These are phyloP conservation scores for Pyrocephalus nanus DNA, from an alignment of 2,797 vertebrate species.

Conservation along the genomic window DNA sequence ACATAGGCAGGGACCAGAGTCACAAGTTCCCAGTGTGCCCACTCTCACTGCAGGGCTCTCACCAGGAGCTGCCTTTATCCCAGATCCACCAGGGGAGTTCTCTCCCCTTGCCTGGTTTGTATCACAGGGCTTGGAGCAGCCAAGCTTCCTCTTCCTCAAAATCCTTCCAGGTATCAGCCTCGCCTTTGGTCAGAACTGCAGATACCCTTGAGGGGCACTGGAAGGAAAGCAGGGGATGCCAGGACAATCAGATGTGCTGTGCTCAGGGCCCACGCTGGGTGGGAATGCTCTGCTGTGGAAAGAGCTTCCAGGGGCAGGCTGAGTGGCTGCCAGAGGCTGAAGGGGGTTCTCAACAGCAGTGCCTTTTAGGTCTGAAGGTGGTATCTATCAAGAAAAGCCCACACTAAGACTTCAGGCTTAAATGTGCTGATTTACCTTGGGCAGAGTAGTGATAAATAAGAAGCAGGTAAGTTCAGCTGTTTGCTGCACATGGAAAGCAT, in stretches of 20 bases:
- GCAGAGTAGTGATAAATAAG: neutral
- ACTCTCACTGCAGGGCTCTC: neutral
- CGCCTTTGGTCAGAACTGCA: neutral
- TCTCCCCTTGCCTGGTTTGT: neutral
- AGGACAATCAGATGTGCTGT: neutral
- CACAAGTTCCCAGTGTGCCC: neutral
- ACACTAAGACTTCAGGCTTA: neutral
- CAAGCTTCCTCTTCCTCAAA: neutral
- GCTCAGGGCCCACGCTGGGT: fast-evolving
- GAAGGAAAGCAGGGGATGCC: fast-evolving
- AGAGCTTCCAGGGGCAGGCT: neutral
- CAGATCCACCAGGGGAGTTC: too few species aligned
- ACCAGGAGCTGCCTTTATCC: neutral
- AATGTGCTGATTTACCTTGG: neutral
- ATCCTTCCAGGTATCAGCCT: neutral
- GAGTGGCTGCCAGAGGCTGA: neutral
- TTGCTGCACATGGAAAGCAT: neutral
- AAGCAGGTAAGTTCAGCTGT: neutral
- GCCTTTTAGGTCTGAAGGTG: neutral
- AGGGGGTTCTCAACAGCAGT: neutral
- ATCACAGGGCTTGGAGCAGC: too few species aligned
- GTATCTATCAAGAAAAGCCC: neutral
- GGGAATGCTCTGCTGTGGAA: neutral
- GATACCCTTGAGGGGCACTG: neutral
- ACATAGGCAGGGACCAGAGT: neutral